These are phyloP conservation scores for Sarcophilus harrisii DNA, from an alignment of 2,797 vertebrate genomes.

Conservation along the genomic window DNA sequence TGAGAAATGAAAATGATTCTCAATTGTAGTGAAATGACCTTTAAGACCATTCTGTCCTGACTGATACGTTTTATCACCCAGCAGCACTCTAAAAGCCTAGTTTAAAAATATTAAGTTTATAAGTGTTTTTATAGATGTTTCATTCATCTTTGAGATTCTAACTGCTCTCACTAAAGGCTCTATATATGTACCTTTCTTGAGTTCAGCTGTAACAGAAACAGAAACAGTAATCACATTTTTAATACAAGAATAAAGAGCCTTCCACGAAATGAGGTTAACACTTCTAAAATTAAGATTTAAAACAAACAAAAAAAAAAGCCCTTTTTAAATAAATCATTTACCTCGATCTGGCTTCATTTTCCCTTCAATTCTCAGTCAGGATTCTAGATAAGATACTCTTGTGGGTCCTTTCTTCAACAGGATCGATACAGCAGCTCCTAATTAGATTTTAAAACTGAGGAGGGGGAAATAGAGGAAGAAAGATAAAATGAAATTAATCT, in stretches of 20 bases:
- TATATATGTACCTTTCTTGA: slow-evolving; percentile 6
- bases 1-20: not conserved
- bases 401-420: slow-evolving; percentile 2
- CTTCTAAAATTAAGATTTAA: slow-evolving; percentile 4
- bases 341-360: slow-evolving; percentile 98
- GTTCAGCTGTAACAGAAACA: slow-evolving; percentile 50
- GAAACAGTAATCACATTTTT: not conserved
- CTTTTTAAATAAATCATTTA: slow-evolving; percentile 82
- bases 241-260: slow-evolving; percentile 36
- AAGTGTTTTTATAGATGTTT: slow-evolving; percentile 4
- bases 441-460: slow-evolving; percentile 41
- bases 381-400: slow-evolving; percentile 53
- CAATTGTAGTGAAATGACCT: not conserved
- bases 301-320: not conserved
- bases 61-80: slow-evolving; percentile 8
- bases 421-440: slow-evolving; percentile 50
- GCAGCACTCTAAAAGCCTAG: slow-evolving; percentile 8
- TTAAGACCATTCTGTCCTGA: not conserved
- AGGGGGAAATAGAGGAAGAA: not conserved
- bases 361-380: slow-evolving; percentile 64
- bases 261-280: slow-evolving; percentile 60
- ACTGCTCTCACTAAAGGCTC: slow-evolving; percentile 8
- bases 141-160: not conserved
- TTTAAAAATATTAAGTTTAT: not conserved
- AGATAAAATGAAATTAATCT: slow-evolving; percentile 56